Percentiles rank a stretch among this genome's conserved stretches.
Evolutionary conservation across 2,888 invertebrate species (phyloP).

Genomic region (Campaea margaritaria): DNA sequence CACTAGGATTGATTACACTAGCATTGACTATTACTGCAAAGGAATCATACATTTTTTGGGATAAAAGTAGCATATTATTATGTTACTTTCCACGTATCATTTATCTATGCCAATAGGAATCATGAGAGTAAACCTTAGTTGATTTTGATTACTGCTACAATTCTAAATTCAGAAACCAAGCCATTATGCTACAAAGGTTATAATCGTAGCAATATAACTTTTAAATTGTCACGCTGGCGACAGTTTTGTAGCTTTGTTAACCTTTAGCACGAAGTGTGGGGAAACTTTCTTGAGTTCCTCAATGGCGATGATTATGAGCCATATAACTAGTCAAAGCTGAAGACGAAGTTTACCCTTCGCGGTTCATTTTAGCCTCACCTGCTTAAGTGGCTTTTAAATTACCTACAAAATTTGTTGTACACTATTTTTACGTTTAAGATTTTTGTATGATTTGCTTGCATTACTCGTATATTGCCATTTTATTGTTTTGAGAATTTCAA

Average conservation of each 20-base stretch:
- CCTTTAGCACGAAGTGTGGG: conserved; percentile 48
- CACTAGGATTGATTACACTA: no score
- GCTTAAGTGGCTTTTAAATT: conserved; percentile 40
- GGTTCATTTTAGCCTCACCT: conserved; percentile 44
- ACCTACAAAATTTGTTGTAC: conserved; percentile 17
- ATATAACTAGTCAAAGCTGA: conserved; percentile 48
- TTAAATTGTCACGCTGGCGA: conserved; percentile 50
- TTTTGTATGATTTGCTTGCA: no score
- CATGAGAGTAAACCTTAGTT: no score
- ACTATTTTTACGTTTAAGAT: no score
- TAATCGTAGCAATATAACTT: conserved; percentile 47
- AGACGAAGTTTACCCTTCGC: conserved; percentile 42
- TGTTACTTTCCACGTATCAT: no score
- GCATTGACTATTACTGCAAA: no score
- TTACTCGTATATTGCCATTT: no score
- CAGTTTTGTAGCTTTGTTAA: conserved; percentile 52
- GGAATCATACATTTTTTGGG: no score
- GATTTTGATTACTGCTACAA: no score
- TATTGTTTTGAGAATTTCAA: no score
- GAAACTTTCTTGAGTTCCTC: conserved; percentile 43
- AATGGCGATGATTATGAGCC: conserved; percentile 56
- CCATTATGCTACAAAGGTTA: conserved; percentile 11
- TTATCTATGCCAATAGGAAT: no score
- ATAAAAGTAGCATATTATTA: no score
- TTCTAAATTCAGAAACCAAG: not conserved